These are phyloP conservation scores for Lethenteron camtschaticum DNA, from an alignment of 2,113 vertebrate species.

Conservation along the genomic window DNA sequence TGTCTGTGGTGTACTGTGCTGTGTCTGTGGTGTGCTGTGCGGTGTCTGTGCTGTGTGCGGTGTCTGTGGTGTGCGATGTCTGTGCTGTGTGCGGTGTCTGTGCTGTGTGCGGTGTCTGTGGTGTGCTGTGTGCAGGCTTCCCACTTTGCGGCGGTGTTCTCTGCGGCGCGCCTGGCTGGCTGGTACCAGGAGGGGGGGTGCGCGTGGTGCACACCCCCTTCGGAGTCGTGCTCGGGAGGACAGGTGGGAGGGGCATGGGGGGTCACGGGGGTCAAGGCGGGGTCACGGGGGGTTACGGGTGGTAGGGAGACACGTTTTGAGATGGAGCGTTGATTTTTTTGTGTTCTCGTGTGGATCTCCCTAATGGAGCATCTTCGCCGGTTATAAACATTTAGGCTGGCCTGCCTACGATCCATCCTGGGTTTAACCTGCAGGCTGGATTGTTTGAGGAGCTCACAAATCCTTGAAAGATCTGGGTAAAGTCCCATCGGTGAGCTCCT, in stretches of 20 bases:
- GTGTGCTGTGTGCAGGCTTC: slow-evolving; percentile 24
- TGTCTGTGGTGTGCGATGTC: neutral
- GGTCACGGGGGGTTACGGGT: too few relatives aligned
- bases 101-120: neutral
- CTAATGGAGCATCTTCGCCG: too few relatives aligned
- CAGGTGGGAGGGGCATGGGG: slow-evolving; percentile 41
- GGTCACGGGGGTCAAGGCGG: too few relatives aligned
- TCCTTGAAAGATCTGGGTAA: too few relatives aligned
- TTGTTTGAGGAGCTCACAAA: too few relatives aligned
- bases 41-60: neutral
- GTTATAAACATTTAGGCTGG: too few relatives aligned
- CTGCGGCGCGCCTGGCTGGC: slow-evolving; percentile 58
- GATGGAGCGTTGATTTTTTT: too few relatives aligned
- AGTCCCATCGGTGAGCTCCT: too few relatives aligned
- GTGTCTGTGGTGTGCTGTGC: neutral
- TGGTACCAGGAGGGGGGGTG: slow-evolving; percentile 66
- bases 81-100: neutral
- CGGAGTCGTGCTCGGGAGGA: slow-evolving; percentile 84
- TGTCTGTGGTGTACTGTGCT: neutral
- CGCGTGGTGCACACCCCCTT: slow-evolving; percentile 66
- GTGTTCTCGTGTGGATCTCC: too few relatives aligned
- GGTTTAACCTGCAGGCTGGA: too few relatives aligned
- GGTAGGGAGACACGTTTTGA: too few relatives aligned
- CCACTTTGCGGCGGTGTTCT: slow-evolving; percentile 63
- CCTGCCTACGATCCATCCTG: too few relatives aligned